These are phyloP conservation scores for Drosophila mercatorum DNA, from an alignment of 2,888 invertebrate species.

Conservation along the genomic window DNA sequence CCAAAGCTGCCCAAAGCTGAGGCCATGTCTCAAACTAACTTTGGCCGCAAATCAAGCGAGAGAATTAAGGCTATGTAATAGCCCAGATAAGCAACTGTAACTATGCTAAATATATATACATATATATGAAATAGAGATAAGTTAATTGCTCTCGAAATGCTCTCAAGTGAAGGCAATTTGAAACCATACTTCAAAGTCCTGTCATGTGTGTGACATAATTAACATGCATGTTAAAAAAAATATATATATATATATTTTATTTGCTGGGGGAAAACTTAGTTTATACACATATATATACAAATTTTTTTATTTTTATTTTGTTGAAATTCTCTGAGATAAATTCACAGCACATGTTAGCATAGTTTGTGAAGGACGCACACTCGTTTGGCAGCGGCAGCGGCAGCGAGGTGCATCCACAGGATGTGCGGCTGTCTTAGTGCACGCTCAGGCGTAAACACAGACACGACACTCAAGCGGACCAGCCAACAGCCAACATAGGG, in stretches of 20 bases:
- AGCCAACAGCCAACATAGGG: background rate
- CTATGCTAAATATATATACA: conserved; percentile 2
- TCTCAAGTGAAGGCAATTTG: conserved; percentile 21
- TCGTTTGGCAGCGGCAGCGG: conserved; percentile 1
- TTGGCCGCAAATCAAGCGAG: conserved; percentile 30
- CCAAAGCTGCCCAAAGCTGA: conserved; percentile 10
- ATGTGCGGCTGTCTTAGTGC: conserved; percentile 62
- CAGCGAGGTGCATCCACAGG: conserved; percentile 42
- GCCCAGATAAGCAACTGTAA: conserved; percentile 18
- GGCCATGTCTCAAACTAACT: conserved; percentile 23
- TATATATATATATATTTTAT: conserved; percentile 1
- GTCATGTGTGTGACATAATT: conserved; percentile 30
- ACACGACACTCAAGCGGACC: conserved; percentile 30
- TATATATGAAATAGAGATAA: background rate
- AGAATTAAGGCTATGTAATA: conserved; percentile 26
- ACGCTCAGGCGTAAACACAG: conserved; percentile 53
- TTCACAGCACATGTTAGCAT: conserved; percentile 50
- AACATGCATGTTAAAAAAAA: conserved; percentile 19
- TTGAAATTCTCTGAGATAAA: conserved; percentile 26
- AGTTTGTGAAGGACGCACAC: conserved; percentile 52
- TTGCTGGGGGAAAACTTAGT: conserved; percentile 13
- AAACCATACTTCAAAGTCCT: conserved; percentile 29
- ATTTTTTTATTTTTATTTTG: conserved; percentile 15
- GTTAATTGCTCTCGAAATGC: conserved; percentile 42
- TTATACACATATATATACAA: background rate